Conservation (phyloP, 2,888 invertebrate species). For the Gymnosoma rotundatum region DNA sequence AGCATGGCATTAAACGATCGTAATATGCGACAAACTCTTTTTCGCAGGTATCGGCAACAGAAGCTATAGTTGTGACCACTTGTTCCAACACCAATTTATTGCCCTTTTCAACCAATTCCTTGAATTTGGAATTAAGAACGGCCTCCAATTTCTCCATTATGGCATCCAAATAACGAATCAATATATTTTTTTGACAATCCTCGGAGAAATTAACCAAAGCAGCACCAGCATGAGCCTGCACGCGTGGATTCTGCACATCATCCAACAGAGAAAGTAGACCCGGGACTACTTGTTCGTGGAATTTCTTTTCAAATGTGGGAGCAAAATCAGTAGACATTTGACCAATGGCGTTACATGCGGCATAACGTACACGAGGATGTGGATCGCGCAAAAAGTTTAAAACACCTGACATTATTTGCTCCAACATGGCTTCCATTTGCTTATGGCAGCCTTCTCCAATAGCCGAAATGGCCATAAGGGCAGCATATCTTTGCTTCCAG, state of each 20-base stretch:
- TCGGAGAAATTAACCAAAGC: constrained; percentile 99
- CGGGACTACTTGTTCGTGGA: constrained; percentile 97
- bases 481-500: constrained; percentile 97
- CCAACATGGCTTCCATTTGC: constrained; percentile 98
- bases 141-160: constrained; percentile 95
- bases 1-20: constrained; percentile 95
- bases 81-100: constrained; percentile 98
- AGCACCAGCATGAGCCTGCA: constrained; percentile 92
- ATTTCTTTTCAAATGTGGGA: constrained; percentile 97
- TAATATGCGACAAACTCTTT: constrained; percentile 97
- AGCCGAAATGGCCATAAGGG: constrained; percentile 98
- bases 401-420: constrained; percentile 95
- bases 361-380: constrained; percentile 87
- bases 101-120: constrained; percentile 96
- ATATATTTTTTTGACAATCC: constrained; percentile 97
- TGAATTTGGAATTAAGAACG: constrained; percentile 95
- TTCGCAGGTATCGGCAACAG: constrained; percentile 98
- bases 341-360: constrained; percentile 99
- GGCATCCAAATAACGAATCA: constrained; percentile 94
- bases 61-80: constrained; percentile 97
- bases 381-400: constrained; percentile 92
- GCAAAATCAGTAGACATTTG: constrained; percentile 99
- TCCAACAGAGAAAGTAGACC: constrained; percentile 94
- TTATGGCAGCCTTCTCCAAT: constrained; percentile 99
- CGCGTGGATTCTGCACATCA: constrained; percentile 95